Conservation (phyloP, 2,797 vertebrate genomes). For the Leptatherina wallacei region DNA sequence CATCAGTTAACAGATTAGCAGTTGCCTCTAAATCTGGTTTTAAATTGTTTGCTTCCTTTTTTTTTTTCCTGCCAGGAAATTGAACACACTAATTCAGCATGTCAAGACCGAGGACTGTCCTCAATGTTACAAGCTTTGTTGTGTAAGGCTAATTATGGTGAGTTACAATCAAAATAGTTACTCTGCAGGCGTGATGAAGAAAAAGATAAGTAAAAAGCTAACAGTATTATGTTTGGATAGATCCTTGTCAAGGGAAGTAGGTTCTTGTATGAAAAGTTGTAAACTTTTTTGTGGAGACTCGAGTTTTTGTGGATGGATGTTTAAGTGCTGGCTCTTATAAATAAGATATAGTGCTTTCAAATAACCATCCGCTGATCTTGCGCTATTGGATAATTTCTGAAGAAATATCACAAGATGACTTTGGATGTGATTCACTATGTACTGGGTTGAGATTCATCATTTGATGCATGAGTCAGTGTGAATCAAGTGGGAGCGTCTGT, state of each 20-base stretch:
- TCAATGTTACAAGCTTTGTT: constrained; percentile 34
- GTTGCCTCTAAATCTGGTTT: constrained; percentile 28
- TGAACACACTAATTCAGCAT: constrained; percentile 45
- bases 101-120: constrained; percentile 44
- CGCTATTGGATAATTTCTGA: constrained; percentile 13
- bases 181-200: too few species aligned
- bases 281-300: too few species aligned
- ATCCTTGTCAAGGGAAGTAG: too few species aligned
- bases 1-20: constrained; percentile 54
- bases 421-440: constrained; percentile 48
- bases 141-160: constrained; percentile 17
- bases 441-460: constrained; percentile 9
- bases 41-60: constrained; percentile 7
- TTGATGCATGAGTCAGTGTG: constrained; percentile 65
- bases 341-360: not conserved
- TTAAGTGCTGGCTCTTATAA: not conserved
- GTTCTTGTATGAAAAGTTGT: too few species aligned
- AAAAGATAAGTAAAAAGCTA: too few species aligned
- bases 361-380: not conserved
- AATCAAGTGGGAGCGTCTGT: constrained; percentile 60
- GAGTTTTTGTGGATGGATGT: too few species aligned
- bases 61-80: constrained; percentile 25
- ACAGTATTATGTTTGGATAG: too few species aligned
- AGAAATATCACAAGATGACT: constrained; percentile 21
- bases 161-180: too few species aligned